Conservation (phyloP, 2,797 vertebrate genomes). For the Anas bernieri region DNA sequence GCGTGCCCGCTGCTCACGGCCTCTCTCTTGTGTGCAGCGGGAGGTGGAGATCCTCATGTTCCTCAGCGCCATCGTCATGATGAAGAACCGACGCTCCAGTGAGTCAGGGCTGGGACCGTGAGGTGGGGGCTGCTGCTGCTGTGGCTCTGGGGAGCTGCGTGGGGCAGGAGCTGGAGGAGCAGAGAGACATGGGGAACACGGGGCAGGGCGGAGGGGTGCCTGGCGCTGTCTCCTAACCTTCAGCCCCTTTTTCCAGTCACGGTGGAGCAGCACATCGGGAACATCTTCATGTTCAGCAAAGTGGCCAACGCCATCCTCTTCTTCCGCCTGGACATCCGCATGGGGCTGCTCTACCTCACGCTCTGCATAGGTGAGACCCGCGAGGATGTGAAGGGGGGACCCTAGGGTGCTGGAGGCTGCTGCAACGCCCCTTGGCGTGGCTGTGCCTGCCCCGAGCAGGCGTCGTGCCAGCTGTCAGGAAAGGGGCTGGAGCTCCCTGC, state of each 20-base stretch:
- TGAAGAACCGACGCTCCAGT: constrained; percentile 98
- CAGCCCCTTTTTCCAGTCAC: constrained; percentile 79
- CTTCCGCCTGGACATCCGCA: constrained; percentile 93
- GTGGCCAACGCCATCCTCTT: constrained; percentile 94
- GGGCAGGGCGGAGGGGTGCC: not conserved
- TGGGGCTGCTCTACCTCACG: constrained; percentile 90
- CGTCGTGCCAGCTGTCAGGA: rapidly evolving
- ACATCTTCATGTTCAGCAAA: constrained; percentile 96
- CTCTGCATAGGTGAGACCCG: constrained; percentile 89
- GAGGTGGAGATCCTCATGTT: constrained; percentile 98
- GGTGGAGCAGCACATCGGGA: constrained; percentile 92
- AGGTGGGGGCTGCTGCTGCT: rapidly evolving
- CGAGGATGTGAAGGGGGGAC: rapidly evolving
- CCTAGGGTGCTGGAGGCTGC: too few species aligned
- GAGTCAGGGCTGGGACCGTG: constrained; percentile 60
- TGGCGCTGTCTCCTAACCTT: rapidly evolving
- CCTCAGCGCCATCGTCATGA: constrained; percentile 97
- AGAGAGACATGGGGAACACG: rapidly evolving
- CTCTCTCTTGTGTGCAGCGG: constrained; percentile 79
- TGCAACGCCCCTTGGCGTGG: rapidly evolving
- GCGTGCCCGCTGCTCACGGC: not conserved
- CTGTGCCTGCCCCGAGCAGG: rapidly evolving
- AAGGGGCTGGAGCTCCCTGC: not conserved
- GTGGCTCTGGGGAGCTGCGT: not conserved
- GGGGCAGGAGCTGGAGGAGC: too few species aligned